These are phyloP conservation scores for Tolmerus cingulatus DNA, from an alignment of 2,888 invertebrate species.

Conservation along the genomic window DNA sequence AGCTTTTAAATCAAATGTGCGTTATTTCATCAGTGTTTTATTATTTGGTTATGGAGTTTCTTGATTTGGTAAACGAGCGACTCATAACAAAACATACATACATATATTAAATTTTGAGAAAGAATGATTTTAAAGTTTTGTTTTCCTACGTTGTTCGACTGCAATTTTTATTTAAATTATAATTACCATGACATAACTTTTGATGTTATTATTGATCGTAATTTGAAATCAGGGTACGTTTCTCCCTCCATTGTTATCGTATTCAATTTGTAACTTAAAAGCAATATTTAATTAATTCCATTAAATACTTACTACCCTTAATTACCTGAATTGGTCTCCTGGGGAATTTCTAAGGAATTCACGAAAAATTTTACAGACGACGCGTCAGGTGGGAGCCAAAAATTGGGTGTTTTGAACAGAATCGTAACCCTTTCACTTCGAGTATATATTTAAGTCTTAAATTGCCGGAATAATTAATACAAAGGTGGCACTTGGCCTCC, in stretches of 20 bases:
- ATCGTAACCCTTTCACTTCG: background rate
- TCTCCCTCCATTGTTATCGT: background rate
- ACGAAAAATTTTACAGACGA: background rate
- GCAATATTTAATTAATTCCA: background rate
- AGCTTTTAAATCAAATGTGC: too few relatives aligned
- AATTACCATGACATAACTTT: background rate
- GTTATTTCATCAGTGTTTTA: too few relatives aligned
- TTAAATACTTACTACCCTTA: background rate
- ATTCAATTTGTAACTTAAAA: background rate
- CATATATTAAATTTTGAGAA: too few relatives aligned
- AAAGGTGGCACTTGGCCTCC: background rate
- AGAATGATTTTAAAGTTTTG: too few relatives aligned
- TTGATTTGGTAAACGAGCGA: too few relatives aligned
- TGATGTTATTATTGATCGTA: background rate
- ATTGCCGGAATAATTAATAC: background rate
- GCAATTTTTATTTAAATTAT: background rate
- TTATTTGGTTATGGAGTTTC: too few relatives aligned
- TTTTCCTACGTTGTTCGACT: background rate
- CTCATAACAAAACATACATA: too few relatives aligned
- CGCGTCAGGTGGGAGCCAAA: background rate
- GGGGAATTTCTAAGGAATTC: background rate
- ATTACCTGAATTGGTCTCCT: background rate
- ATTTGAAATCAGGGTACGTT: background rate
- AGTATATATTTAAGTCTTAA: background rate
- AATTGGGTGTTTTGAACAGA: background rate